Base-by-base conservation (phyloP, 2,113 vertebrate species). In the Glaucidium brasilianum region DNA sequence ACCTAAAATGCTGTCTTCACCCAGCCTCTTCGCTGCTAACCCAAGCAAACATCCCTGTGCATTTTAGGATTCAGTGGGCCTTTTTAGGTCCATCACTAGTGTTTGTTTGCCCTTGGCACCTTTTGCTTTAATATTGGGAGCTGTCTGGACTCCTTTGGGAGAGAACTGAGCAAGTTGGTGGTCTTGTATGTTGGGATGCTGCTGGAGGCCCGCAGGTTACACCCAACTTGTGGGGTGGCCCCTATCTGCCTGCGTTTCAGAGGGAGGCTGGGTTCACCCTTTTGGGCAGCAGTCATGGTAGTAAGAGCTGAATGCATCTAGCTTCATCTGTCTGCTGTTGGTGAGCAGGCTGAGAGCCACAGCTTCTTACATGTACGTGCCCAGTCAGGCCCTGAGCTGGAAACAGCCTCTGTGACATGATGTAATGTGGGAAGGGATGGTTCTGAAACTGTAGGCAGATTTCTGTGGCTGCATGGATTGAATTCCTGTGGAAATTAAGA, bases 251-350 rank as follows among this genome's bases (percentile, higher is more conserved):
- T 55, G 29, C 15, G 7, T 79, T 88, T 68, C 5, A 3, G 29
- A 35, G 19, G 7, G 34, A 41, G 35, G 11, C 50, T 5, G 3
- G 30, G 37, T 37, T 39, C 32, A 34, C 30, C 11, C 19, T 77
- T 77, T 58, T 34, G 22, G 27, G 34, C 37, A 82, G 11, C 32
- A 12, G 17, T 74, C 2, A 0, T 30, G 0, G 0, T 60, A 32
- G 14, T 29, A n/a, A 55, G 62, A 23, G 49, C 11, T 41, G 15
- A 63, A 67, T 19, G 30, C 6, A 17, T 72, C 35, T 34, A 0
- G 47, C 34, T 76, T 85, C 12, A 15, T 39, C 43, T 72, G 23
- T 23, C 39, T 2, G 0, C 32, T 73, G 1, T 6, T 66, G 59
- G 59, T 11, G 45, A 80, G 63, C 63, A 56, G 50, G 12, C n/a